Base-by-base conservation (phyloP, 2,113 vertebrate genomes). In the Camelus bactrianus region DNA sequence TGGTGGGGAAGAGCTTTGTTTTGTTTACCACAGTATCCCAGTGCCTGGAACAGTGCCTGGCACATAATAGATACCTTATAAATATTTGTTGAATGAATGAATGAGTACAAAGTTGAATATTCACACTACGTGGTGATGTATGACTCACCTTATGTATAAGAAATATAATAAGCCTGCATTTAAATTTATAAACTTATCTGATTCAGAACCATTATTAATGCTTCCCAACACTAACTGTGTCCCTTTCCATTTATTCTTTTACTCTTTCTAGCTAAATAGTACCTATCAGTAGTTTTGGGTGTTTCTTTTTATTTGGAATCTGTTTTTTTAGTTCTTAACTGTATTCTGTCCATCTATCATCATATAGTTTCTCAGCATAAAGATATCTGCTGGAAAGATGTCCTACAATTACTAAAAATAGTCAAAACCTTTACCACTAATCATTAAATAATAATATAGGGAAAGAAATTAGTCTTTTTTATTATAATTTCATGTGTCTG, bases 231-330 rank as follows among this genome's bases (percentile, higher is more conserved):
- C 91, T 83, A 87, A 91, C 52, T 70, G 26, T 46, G 5, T 86
- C 6, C 35, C 10, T 96, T 87, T 75, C 24, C n/a, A 52, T 64
- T 93, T 93, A 48, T 91, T 93, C 8, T 85, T 83, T 50, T 93
- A 26, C 32, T 92, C 0, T 77, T 92, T 77, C 50, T 54, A 93
- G 42, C 48, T 77, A 89, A 91, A 46, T 85, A 67, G 48, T 84
- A 58, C 14, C 35, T 30, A 56, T 88, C 58, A 77, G 32, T 62
- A 50, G 8, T 92, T 93, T 82, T 28, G 52, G 65, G 38, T 84
- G 4, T 79, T 87, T 76, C 38, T 84, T 94, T 96, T 95, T 92
- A 87, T 87, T 95, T 93, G 73, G 67, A 75, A 48, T 80, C 65
- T 46, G 11, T 64, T 87, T 64, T 94, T 80, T 62, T 17, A 42